Base-by-base conservation (phyloP, 2,888 invertebrate species). In the Anthrax anthrax region DNA sequence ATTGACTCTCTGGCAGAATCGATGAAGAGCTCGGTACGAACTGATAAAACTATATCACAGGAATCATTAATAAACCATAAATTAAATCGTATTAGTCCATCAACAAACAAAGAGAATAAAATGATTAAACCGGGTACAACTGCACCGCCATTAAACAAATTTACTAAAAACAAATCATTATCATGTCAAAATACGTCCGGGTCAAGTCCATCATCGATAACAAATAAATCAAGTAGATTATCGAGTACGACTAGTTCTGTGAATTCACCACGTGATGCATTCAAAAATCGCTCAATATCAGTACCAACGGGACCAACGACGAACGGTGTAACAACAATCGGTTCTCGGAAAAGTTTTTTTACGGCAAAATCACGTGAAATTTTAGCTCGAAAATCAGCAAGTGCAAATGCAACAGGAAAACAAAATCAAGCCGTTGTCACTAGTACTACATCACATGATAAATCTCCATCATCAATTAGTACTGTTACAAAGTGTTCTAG, bases 331-430 rank as follows among this genome's bases (percentile, higher is more conserved):
- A 52, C 52, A 29, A 47, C 48, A 19, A 48, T 57, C 3, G 58
- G 57, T 17, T 53, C 51, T 19, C 60, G 62, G 5, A 64, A 61
- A 40, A 69, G 69, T 54, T 69, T 68, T 42, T 54, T 69, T 0
- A 67, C 65, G 1, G 66, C 68, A 39, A 68, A 67, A 49, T 69
- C 69, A 2, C 60, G 66, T 16, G 67, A 69, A 50, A 69, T 69
- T 40, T 56, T 69, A 13, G 67, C 68, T 34, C 58, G 61, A 18
- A 61, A 67, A 2, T 66, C 68, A 6, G 66, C 50, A 4, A 62
- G 62, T 50, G n/a, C n/a, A n/a, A 62, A 62, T 37, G 29, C 16
- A 18, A 12, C 39, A 37, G 16, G 6, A 23, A 46, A 42, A 19
- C 29, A 46, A 13, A 17, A 17, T 6, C 18, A 37, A n/a, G 9